A percentile compares a stretch with the other conserved stretches of the same genome.
Conservation (phyloP, 2,888 invertebrate species). For the Nephrotoma appendiculata region DNA sequence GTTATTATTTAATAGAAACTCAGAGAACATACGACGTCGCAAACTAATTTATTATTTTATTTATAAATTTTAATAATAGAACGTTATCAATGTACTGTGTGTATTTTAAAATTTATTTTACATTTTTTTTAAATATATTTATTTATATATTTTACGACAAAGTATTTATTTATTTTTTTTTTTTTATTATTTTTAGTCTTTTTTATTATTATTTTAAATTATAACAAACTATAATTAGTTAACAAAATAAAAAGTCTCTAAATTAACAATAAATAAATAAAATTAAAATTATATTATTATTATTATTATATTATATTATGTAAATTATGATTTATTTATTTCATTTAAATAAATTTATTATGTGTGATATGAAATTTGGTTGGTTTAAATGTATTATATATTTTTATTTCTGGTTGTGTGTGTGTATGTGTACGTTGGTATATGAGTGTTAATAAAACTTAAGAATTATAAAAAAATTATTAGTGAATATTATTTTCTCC, state of each 20-base stretch:
- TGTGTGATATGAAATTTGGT: neutral
- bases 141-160: neutral
- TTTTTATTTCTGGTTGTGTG: neutral
- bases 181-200: neutral
- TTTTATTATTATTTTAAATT: neutral
- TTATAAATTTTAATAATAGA: neutral
- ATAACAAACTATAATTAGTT: neutral
- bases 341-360: neutral
- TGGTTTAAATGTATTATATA: neutral
- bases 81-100: neutral
- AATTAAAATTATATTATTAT: neutral
- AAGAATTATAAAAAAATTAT: neutral
- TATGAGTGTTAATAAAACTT: neutral
- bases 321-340: neutral
- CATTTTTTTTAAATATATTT: neutral
- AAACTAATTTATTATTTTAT: neutral
- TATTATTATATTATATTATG: neutral
- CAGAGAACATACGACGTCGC: neutral
- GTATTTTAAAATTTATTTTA: neutral
- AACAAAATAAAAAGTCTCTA: neutral
- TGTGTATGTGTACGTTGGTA: neutral
- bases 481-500: neutral
- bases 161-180: neutral
- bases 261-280: neutral
- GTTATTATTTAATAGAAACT: neutral